These are phyloP conservation scores for Calliopum simillimum DNA, from an alignment of 2,888 invertebrate genomes.

Conservation along the genomic window DNA sequence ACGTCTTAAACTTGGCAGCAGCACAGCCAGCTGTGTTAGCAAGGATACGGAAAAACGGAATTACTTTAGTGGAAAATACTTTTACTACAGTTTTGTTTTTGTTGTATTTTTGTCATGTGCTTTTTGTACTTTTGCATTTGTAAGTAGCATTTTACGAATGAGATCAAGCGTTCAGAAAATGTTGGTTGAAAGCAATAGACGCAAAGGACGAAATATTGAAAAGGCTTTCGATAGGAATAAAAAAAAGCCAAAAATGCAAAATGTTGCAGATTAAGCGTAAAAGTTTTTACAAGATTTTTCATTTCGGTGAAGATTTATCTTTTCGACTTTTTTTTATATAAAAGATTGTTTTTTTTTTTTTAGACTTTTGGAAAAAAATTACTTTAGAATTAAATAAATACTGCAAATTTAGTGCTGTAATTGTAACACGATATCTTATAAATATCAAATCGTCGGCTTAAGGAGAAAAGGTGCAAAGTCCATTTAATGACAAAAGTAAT, in stretches of 20 bases:
- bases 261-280: conserved; percentile 25
- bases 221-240: not conserved
- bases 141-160: conserved; percentile 8
- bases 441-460: no score
- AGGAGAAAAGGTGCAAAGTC: no score
- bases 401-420: no score
- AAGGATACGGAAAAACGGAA: conserved; percentile 15
- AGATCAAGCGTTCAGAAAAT: not conserved
- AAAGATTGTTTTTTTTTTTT: conserved; percentile 6
- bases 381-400: no score
- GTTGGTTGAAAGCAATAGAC: not conserved
- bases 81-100: not conserved
- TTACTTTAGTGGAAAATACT: conserved; percentile 9
- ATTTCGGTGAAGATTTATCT: conserved; percentile 23
- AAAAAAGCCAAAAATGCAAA: conserved; percentile 12
- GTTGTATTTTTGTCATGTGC: not conserved
- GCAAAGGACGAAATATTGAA: not conserved
- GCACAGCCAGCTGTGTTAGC: conserved; percentile 30
- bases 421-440: no score
- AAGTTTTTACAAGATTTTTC: conserved; percentile 23
- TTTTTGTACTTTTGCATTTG: conserved; percentile 11
- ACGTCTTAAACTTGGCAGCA: conserved; percentile 38
- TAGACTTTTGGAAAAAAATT: not conserved
- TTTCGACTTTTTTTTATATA: not conserved
- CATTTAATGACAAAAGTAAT: no score